Evolutionary conservation across 2,888 invertebrate species (phyloP).

Genomic region (Eilema sororculum): DNA sequence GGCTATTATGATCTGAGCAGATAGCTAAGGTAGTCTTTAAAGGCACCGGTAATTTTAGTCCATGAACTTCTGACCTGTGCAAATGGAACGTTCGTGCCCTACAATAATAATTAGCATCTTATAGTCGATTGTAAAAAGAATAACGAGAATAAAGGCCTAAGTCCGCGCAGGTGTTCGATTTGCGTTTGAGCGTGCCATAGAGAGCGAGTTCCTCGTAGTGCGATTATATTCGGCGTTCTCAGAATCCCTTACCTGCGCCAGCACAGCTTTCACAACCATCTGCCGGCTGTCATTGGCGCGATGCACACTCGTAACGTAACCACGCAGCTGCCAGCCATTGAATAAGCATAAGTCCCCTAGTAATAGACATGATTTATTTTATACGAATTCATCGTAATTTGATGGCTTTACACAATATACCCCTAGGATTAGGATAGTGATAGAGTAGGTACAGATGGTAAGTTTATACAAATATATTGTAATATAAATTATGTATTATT

Average conservation of each 20-base stretch:
- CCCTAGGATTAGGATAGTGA: slow-evolving; percentile 29
- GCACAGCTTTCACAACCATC: slow-evolving; percentile 81
- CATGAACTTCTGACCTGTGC: slow-evolving; percentile 1
- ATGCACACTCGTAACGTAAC: slow-evolving; percentile 42
- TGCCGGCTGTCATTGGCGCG: slow-evolving; percentile 72
- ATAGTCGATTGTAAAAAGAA: slow-evolving; percentile 15
- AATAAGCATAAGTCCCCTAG: slow-evolving; percentile 47
- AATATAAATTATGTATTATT: background rate
- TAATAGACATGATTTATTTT: slow-evolving; percentile 51
- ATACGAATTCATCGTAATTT: slow-evolving; percentile 36
- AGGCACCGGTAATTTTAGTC: background rate
- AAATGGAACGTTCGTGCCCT: background rate
- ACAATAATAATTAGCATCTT: background rate
- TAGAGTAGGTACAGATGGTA: slow-evolving; percentile 34
- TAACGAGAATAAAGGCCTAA: slow-evolving; percentile 24
- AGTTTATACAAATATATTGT: background rate
- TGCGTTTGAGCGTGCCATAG: slow-evolving; percentile 71
- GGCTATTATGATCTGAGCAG: background rate
- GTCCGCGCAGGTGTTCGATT: slow-evolving; percentile 73
- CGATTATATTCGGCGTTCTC: slow-evolving; percentile 85
- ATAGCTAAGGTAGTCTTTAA: background rate
- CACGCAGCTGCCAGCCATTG: slow-evolving; percentile 58
- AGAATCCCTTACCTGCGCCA: slow-evolving; percentile 82
- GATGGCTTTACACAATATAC: slow-evolving; percentile 31
- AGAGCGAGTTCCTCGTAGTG: slow-evolving; percentile 80